Base-by-base conservation (phyloP, 2,797 vertebrate genomes). In the Eulemur mongoz region DNA sequence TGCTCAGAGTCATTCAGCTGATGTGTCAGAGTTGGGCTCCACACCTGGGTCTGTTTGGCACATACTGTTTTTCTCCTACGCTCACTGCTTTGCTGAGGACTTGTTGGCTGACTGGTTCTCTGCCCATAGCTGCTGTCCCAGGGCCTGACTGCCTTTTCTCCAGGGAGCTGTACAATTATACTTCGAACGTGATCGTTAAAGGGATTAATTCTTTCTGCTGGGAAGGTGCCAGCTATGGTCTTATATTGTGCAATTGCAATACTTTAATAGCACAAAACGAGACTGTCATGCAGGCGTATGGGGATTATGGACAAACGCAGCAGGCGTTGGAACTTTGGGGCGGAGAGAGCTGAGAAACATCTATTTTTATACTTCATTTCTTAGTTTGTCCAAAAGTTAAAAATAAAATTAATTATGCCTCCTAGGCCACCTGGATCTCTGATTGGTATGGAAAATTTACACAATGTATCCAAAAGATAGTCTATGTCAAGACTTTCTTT, bases 351-450 rank as follows among this genome's bases (percentile, higher is more conserved):
- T 27, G 69, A 67, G 83, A 91, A 54, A 78, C 48, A n/a, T 90
- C 80, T 73, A 32, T 93, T 93, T 95, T 91, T 90, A 88, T 91
- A 84, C 35, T 96, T 91, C 54, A 63, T 94, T 81, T 95, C 67
- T 91, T 89, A 83, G 65, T 94, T 95, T 94, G 73, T 83, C 86
- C 61, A 72, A 32, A 96, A 93, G 89, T 94, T 96, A 96, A 97
- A 96, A 93, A 95, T 83, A 96, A 52, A 93, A 63, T 94, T 86
- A 76, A 65, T 76, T 63, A 35, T 94, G 70, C 70, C 59, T 32
- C 78, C 4, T 79, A 45, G 82, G 75, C 40, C 38, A 88, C 45
- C 84, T 72, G 35, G 14, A n/a, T 88, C 52, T 92, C 83, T 92
- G 65, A 82, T 27, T 90, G 89, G 45, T 63, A 57, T 5, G 52